Evolutionary conservation across 2,888 invertebrate genomes (phyloP), one percentile per base, ranked within the genome.

Genomic region (Vesta saturnalis): DNA sequence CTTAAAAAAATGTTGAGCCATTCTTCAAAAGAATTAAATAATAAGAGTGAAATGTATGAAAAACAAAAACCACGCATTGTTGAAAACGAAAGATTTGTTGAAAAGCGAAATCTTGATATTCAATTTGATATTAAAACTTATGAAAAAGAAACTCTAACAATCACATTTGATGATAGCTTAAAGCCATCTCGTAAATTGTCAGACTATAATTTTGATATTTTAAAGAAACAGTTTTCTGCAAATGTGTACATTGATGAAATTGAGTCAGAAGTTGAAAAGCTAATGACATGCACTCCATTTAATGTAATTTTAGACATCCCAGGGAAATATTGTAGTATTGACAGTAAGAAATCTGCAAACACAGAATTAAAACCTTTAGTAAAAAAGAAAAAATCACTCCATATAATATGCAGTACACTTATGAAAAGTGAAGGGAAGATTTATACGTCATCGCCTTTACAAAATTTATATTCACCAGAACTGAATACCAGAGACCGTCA

Each of bases 231-330:
- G 52, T 73, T 78, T 30, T 69, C 72, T 8, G 80, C 77, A 2
- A 74, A 76, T 60, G 76, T 80, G 12, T 80, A 73, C 54, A 66
- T 79, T 6, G 78, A 80, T 16, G 74, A 72, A 57, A 67, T 74
- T 4, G 76, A 77, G 58, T 62, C 52, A 0, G 78, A 79, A 56
- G 66, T 77, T 10, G 77, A 76, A 30, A 66, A 75, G 18, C 57
- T 70, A 6, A 67, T 82, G 39, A 70, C 69, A 39, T 70, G 75
- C 57, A 73, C 79, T 4, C 74, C 77, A 10, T 75, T 77, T 58
- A 64, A 72, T 30, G 66, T 63, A 18, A 57, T 80, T n/a, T 59
- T 79, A n/a, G 78, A 80, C 22, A 71, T 77, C 12, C 10, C 67
- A 6, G 56, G 52, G 49, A 57, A 10, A 12, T 39, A 12, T 52